phyloP scores from a whole-genome alignment of 1,140 invertebrate genomes.

The Frieseomelitta varia region DNA sequence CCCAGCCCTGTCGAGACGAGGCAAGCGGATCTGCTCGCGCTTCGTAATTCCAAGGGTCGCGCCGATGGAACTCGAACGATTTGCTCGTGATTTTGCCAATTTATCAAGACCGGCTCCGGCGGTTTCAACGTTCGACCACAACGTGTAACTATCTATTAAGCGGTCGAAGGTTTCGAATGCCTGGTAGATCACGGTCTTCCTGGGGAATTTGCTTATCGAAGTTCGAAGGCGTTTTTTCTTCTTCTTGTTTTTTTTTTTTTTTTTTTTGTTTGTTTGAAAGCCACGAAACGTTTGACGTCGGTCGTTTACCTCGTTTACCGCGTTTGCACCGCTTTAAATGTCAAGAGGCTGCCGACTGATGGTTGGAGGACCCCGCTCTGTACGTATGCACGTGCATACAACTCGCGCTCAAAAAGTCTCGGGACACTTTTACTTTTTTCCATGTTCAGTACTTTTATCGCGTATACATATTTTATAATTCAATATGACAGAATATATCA shows the following conservation, averaged over 20 bases:
- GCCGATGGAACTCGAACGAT: not conserved
- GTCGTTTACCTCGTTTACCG: conserved; percentile 50
- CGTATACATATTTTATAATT: too few species aligned
- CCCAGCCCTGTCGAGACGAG: not conserved
- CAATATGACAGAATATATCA: too few species aligned
- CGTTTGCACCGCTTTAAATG: conserved; percentile 46
- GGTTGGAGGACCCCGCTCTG: too few species aligned
- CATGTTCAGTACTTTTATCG: too few species aligned
- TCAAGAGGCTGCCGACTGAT: conserved; percentile 26
- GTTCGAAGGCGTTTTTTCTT: not conserved
- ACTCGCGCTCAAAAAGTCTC: too few species aligned
- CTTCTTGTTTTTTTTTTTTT: not conserved
- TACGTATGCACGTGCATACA: too few species aligned
- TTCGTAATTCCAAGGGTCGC: not conserved
- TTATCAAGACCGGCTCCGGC: not conserved
- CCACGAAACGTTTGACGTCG: conserved; percentile 32
- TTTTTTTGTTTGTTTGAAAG: conserved; percentile 1
- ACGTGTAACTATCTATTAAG: not conserved
- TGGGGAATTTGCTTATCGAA: not conserved
- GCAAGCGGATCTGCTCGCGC: not conserved
- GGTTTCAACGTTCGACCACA: not conserved
- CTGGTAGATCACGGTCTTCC: not conserved
- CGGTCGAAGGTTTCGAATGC: not conserved
- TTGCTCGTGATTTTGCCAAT: not conserved
- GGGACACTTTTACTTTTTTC: too few species aligned